A percentile compares a stretch with the other conserved stretches of the same genome.
phyloP scores from a whole-genome alignment of 2,888 invertebrate genomes.

The Argyra leucocephala region DNA sequence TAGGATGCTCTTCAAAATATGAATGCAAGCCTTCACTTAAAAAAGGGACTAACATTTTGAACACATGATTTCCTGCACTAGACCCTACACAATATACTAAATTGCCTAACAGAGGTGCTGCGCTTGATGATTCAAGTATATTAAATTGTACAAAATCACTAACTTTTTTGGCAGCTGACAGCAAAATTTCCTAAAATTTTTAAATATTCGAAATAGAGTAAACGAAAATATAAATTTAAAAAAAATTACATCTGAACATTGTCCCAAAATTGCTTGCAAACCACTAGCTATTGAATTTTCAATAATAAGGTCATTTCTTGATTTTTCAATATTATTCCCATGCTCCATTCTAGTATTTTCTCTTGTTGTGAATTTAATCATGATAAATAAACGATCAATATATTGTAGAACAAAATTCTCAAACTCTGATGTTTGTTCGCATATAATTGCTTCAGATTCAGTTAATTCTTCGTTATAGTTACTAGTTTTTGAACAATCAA shows the following conservation, averaged over 20 bases:
- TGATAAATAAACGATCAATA: slow-evolving; percentile 63
- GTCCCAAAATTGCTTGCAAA: slow-evolving; percentile 58
- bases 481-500: slow-evolving; percentile 73
- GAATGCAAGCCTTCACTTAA: slow-evolving; percentile 57
- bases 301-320: slow-evolving; percentile 59
- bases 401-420: slow-evolving; percentile 84
- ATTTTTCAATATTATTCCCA: slow-evolving; percentile 51
- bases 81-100: slow-evolving; percentile 57
- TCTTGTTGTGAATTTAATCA: slow-evolving; percentile 61
- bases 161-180: slow-evolving; percentile 63
- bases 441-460: slow-evolving; percentile 64
- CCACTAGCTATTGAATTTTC: slow-evolving; percentile 62
- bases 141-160: slow-evolving; percentile 61
- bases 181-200: slow-evolving; percentile 44
- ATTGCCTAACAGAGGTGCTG: slow-evolving; percentile 69
- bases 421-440: slow-evolving; percentile 73
- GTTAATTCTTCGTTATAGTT: slow-evolving; percentile 59
- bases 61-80: slow-evolving; percentile 58
- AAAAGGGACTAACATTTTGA: slow-evolving; percentile 63
- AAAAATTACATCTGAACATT: slow-evolving; percentile 57
- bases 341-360: slow-evolving; percentile 60
- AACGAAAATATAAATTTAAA: neutral
- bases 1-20: slow-evolving; percentile 50
- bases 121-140: slow-evolving; percentile 74
- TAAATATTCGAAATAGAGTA: neutral